A percentile compares a stretch with the other conserved stretches of the same genome.
Conservation (phyloP, 2,113 vertebrate genomes). For the Labeo rohita region DNA sequence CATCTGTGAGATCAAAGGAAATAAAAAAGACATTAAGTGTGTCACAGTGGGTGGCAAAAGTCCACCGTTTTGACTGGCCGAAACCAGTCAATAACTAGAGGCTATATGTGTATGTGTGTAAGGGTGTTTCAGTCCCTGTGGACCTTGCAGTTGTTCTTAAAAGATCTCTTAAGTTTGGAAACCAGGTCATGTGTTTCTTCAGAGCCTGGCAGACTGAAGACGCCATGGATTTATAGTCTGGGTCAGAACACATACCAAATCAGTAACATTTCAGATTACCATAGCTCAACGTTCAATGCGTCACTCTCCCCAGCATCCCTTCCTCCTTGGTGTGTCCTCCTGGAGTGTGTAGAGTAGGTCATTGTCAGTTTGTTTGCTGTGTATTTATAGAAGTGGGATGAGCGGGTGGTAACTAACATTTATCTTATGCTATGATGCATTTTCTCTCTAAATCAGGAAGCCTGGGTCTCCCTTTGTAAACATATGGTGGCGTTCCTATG, state of each 20-base stretch:
- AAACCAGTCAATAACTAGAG: background rate
- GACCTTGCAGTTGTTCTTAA: constrained; percentile 8
- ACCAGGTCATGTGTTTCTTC: constrained; percentile 16
- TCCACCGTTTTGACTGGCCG: background rate
- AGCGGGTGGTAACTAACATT: background rate
- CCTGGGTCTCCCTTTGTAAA: background rate
- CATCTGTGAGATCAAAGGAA: background rate
- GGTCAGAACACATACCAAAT: background rate
- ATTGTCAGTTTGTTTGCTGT: background rate
- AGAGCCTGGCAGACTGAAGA: constrained; percentile 8
- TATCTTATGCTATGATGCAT: background rate
- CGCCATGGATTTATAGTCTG: background rate
- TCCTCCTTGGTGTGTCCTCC: constrained; percentile 10
- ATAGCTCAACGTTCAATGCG: background rate
- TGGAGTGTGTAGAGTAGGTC: background rate
- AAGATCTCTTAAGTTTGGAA: constrained; percentile 10
- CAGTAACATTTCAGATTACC: background rate
- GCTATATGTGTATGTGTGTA: background rate
- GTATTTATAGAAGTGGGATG: constrained; percentile 6
- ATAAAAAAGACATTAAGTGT: background rate
- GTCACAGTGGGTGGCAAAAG: background rate
- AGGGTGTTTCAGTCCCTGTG: constrained; percentile 2
- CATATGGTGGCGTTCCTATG: background rate
- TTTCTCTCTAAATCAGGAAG: constrained; percentile 24
- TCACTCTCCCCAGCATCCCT: background rate